Evolutionary conservation across 2,888 invertebrate species (phyloP).

Genomic region (Tetropium fuscum): DNA sequence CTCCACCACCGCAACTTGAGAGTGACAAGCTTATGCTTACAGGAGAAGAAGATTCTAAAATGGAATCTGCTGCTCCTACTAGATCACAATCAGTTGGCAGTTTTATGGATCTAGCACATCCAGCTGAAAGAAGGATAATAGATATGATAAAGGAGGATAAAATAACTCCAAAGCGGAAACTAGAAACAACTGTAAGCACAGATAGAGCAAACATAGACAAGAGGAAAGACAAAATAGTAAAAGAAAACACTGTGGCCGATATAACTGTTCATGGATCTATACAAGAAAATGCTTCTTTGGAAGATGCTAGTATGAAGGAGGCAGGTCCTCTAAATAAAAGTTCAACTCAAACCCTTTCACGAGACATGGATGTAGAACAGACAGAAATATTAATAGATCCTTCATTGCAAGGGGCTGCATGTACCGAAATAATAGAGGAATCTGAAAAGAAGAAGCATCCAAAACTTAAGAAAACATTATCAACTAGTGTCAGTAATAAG

Average conservation of each 20-base stretch:
- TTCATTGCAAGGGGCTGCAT: slow-evolving; percentile 63
- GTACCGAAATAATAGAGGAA: slow-evolving; percentile 64
- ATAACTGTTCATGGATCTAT: slow-evolving; percentile 58
- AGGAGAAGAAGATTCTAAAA: slow-evolving; percentile 62
- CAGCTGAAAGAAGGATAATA: slow-evolving; percentile 79
- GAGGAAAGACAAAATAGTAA: slow-evolving; percentile 73
- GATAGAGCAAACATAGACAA: slow-evolving; percentile 68
- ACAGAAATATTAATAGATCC: slow-evolving; percentile 53
- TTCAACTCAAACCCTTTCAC: slow-evolving; percentile 58
- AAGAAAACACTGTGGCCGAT: slow-evolving; percentile 64
- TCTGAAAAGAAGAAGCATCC: slow-evolving; percentile 61
- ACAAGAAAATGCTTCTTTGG: slow-evolving; percentile 51
- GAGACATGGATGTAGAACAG: slow-evolving; percentile 58
- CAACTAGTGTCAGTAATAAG: slow-evolving; percentile 50
- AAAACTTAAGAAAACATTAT: slow-evolving; percentile 58
- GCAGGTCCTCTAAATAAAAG: slow-evolving; percentile 58
- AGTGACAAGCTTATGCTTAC: slow-evolving; percentile 81
- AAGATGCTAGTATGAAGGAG: slow-evolving; percentile 57
- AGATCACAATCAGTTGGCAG: slow-evolving; percentile 79
- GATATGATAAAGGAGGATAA: slow-evolving; percentile 75
- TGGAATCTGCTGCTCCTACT: slow-evolving; percentile 63
- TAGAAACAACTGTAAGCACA: slow-evolving; percentile 81
- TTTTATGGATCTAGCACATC: slow-evolving; percentile 77
- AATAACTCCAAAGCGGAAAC: slow-evolving; percentile 78
- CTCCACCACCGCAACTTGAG: slow-evolving; percentile 80